Conservation (phyloP, 2,113 vertebrate genomes). For the Mustelus asterias region DNA sequence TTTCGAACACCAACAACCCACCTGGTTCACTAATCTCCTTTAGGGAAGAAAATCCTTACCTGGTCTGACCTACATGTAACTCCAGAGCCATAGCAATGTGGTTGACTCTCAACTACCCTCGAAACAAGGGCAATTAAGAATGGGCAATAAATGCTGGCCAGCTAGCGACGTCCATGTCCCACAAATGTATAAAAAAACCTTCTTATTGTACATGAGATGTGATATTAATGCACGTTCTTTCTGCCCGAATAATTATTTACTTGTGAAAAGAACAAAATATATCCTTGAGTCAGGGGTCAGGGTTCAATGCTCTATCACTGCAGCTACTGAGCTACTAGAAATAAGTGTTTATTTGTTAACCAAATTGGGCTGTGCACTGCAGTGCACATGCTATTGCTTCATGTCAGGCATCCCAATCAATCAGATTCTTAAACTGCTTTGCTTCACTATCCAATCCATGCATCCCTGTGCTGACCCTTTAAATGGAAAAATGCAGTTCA, state of each 20-base stretch:
- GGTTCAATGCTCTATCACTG: not conserved
- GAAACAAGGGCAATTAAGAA: too few species aligned
- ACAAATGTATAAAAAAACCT: too few species aligned
- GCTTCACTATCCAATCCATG: slow-evolving; percentile 4
- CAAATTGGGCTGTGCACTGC: not conserved
- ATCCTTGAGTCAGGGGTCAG: not conserved
- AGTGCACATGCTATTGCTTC: not conserved
- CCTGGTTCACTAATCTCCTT: too few species aligned
- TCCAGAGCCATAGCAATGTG: too few species aligned
- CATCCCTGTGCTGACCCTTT: not conserved
- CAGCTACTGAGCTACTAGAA: not conserved
- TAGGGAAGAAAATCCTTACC: too few species aligned
- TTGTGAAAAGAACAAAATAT: slow-evolving; percentile 19
- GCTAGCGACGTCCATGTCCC: too few species aligned
- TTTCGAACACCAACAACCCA: not conserved
- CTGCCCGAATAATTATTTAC: not conserved
- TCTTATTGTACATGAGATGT: not conserved
- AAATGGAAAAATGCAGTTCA: not conserved
- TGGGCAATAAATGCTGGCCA: too few species aligned
- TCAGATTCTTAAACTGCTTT: not conserved
- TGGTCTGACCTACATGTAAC: too few species aligned
- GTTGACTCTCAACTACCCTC: too few species aligned
- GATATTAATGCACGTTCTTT: not conserved
- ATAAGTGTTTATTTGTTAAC: not conserved
- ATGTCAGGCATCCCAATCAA: not conserved